Evolutionary conservation across 2,797 vertebrate species (phyloP), one percentile per base, ranked within the genome.

Genomic region (Sebastolobus altivelis): DNA sequence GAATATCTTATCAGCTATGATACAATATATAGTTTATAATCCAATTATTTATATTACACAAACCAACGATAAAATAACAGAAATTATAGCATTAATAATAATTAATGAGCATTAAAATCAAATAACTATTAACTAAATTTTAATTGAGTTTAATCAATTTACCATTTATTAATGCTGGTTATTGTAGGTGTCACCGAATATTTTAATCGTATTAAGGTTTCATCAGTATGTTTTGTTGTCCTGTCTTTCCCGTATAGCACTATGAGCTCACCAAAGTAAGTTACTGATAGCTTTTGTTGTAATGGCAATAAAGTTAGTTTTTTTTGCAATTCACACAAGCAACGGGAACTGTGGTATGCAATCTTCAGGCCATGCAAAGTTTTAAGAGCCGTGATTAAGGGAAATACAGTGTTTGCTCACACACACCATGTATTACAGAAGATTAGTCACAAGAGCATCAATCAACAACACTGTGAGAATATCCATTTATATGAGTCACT

Each of bases 271-370:
- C 13, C 5, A n/a, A 5, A n/a, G 6, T 25, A 16, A 18, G 6
- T 55, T 43, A 38, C 11, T 13, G 3, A 22, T n/a, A 61, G 8
- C 54, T 52, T 52, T 52, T 52, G 20, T 52, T 52, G 49, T n/a
- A 52, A 52, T 52, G 8, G 49, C 49, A 52, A 20, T 46, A 46
- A 46, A 46, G 49, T 52, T 5, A 55, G n/a, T 2, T 82, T 2
- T 38, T 75, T 65, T 68, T 49, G 59, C 33, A 74, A 65, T 54
- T 54, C 2, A 6, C 25, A 35, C 3, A 27, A 10, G 29, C 49
- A 71, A 52, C 20, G 20, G 55, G 40, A 86, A 76, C 31, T 38
- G 16, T 16, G 2, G 9, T 37, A 18, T 40, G 54, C 43, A 62
- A 74, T 43, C 8, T 25, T 49, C 1, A 68, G 22, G 20, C 9